These are phyloP conservation scores for Erinaceus europaeus DNA, from an alignment of 2,113 vertebrate genomes.

Conservation along the genomic window DNA sequence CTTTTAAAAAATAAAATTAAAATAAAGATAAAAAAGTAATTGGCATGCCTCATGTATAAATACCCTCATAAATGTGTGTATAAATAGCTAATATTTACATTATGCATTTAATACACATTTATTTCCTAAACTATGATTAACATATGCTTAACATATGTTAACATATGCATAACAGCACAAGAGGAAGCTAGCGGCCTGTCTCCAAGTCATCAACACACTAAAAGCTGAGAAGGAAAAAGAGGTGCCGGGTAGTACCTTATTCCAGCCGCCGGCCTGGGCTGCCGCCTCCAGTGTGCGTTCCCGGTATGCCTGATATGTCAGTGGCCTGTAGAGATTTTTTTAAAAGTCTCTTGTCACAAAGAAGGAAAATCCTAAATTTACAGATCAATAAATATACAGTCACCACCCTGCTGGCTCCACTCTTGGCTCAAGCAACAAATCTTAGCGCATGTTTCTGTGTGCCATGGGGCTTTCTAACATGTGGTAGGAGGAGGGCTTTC, in stretches of 20 bases:
- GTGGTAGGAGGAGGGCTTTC: background rate
- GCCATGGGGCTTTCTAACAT: background rate
- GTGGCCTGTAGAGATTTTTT: slow-evolving; percentile 84
- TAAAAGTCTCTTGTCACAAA: slow-evolving; percentile 69
- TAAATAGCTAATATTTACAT: too few species aligned
- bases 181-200: background rate
- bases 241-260: slow-evolving; percentile 83
- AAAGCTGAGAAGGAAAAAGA: background rate
- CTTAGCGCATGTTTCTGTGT: background rate
- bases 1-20: too few species aligned
- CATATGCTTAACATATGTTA: background rate
- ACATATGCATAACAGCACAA: background rate
- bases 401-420: slow-evolving; percentile 4
- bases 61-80: too few species aligned
- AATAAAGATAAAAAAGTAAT: too few species aligned
- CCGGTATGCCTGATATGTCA: slow-evolving; percentile 90
- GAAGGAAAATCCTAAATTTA: slow-evolving; percentile 68
- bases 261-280: slow-evolving; percentile 89
- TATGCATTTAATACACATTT: background rate
- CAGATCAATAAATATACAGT: slow-evolving; percentile 37
- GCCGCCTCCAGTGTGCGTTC: slow-evolving; percentile 82
- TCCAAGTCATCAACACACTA: background rate
- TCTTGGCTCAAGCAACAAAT: background rate
- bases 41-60: too few species aligned
- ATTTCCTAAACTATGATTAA: background rate